Evolutionary conservation across 2,113 vertebrate genomes (phyloP), one percentile per base, ranked within the genome.

Genomic region (Aphelocoma coerulescens): DNA sequence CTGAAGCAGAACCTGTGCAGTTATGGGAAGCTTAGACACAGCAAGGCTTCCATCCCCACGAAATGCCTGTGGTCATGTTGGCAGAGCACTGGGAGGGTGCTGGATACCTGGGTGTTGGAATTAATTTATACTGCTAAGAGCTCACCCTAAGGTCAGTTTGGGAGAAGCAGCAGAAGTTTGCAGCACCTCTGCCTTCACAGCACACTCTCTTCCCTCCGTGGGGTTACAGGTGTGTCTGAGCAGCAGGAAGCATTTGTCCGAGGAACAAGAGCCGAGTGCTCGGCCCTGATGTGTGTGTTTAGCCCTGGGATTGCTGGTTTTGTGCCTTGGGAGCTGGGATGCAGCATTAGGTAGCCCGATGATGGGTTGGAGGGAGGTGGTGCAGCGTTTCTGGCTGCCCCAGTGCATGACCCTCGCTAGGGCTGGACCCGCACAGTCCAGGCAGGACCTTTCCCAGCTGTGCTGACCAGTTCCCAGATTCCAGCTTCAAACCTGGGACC

Each of bases 401-500:
- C 84, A 61, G 80, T 32, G 2, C 57, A 14, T 9, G 33, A 89
- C 80, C 76, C 88, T 83, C 1, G 0, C 79, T 77, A 11, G 74
- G 57, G 90, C 65, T 85, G 82, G 73, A 74, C 30, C 49, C 32
- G 55, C 43, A 22, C 2, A 16, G 59, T 37, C 71, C 78, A 35
- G 80, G 27, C 0, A 1, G 72, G 84, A 51, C 3, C 2, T 49
- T 76, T 91, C 73, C 95, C 94, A 97, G 94, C 95, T 96, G 89
- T 46, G 11, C 71, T 5, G 74, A 94, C 43, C 15, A 0, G 13
- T 68, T 96, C 95, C 88, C 95, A 96, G 55, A 93, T 95, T 52
- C 92, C 92, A 75, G 13, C 61, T 93, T 61, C 21, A 85, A 94
- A 92, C 74, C 74, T 94, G 93, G 87, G 80, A 83, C 30, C 49